These are phyloP conservation scores for Eurytoma californica DNA, from an alignment of 2,888 invertebrate genomes.

Conservation along the genomic window DNA sequence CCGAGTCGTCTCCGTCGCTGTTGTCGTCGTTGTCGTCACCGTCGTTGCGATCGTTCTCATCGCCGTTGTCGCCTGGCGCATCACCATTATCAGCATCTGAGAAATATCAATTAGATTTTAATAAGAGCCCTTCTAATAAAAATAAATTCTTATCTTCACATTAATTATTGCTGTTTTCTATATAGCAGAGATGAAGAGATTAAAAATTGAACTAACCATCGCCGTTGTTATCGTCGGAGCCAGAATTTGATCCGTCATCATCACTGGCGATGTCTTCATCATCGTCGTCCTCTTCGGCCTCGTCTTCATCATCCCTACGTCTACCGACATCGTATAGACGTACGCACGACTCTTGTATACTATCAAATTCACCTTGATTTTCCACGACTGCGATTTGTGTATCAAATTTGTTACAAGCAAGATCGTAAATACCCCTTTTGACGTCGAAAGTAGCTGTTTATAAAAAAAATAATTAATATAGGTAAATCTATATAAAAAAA, in stretches of 20 bases:
- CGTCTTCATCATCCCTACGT: slow-evolving; percentile 90
- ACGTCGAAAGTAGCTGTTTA: slow-evolving; percentile 91
- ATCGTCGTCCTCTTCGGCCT: slow-evolving; percentile 84
- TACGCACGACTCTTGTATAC: slow-evolving; percentile 92
- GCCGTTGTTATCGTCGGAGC: slow-evolving; percentile 74
- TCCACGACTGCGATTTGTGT: slow-evolving; percentile 94
- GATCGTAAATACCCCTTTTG: slow-evolving; percentile 90
- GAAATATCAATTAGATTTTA: background rate
- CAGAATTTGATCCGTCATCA: slow-evolving; percentile 77
- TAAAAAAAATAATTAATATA: background rate
- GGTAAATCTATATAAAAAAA: slow-evolving; percentile 16
- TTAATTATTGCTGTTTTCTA: no score
- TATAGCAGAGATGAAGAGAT: background rate
- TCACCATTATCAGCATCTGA: slow-evolving; percentile 61
- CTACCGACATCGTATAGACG: slow-evolving; percentile 95
- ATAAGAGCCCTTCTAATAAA: no score
- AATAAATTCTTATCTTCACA: no score
- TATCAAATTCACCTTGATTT: slow-evolving; percentile 88
- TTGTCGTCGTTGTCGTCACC: slow-evolving; percentile 68
- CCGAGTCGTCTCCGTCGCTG: slow-evolving; percentile 68
- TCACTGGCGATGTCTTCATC: slow-evolving; percentile 80
- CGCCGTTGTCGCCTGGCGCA: slow-evolving; percentile 62
- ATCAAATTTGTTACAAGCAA: slow-evolving; percentile 89
- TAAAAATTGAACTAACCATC: slow-evolving; percentile 65
- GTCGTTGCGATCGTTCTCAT: slow-evolving; percentile 65